These are phyloP conservation scores for Eulemur albifrons DNA, from an alignment of 2,797 vertebrate genomes.

Conservation along the genomic window DNA sequence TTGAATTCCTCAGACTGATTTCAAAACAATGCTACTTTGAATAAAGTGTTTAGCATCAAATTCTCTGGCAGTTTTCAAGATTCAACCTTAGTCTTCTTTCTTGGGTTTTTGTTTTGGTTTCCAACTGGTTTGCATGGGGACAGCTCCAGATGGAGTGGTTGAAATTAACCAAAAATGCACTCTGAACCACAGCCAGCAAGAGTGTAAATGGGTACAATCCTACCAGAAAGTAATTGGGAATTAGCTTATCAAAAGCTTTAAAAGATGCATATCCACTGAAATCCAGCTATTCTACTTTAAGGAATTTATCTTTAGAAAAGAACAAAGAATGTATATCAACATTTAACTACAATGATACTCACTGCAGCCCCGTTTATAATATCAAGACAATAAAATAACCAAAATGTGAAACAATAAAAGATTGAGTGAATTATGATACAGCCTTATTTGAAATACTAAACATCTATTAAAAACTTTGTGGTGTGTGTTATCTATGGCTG, in stretches of 20 bases:
- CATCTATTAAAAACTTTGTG: neutral
- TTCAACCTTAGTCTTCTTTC: slow-evolving; percentile 10
- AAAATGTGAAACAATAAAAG: neutral
- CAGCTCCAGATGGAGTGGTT: neutral
- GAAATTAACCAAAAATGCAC: slow-evolving; percentile 48
- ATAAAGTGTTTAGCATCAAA: slow-evolving; percentile 27
- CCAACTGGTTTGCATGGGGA: slow-evolving; percentile 39
- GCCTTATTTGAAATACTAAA: slow-evolving; percentile 16
- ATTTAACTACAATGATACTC: neutral
- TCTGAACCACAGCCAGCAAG: neutral
- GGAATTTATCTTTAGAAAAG: neutral
- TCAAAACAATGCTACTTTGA: slow-evolving; percentile 33
- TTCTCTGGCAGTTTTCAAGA: slow-evolving; percentile 54
- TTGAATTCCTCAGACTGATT: slow-evolving; percentile 16
- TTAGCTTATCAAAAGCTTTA: neutral
- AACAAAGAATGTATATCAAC: neutral
- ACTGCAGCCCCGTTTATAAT: slow-evolving; percentile 11
- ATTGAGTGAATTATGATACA: neutral
- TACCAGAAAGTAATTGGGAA: neutral
- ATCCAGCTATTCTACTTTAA: slow-evolving; percentile 28
- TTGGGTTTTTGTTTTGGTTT: neutral
- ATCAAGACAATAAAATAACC: slow-evolving; percentile 35
- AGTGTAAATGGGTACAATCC: neutral
- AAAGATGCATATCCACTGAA: neutral
- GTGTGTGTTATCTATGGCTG: neutral